Conservation (phyloP, 2,113 vertebrate genomes). For the Apistogramma diplotaenia region DNA sequence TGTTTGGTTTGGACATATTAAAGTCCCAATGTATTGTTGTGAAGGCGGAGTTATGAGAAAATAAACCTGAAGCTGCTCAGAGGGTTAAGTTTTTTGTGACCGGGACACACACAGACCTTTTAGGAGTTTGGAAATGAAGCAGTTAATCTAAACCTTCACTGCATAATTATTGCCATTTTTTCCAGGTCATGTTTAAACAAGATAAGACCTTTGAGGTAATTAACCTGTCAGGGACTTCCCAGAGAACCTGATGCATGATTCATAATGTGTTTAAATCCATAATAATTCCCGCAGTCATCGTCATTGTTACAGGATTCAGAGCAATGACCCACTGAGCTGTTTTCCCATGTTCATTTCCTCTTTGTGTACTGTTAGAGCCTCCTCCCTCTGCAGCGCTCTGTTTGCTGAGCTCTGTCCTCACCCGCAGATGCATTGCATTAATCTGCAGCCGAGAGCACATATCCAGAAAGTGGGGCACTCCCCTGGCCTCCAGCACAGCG, state of each 20-base stretch:
- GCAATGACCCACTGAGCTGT: not conserved
- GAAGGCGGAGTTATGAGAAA: not conserved
- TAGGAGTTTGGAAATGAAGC: not conserved
- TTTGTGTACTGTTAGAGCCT: not conserved
- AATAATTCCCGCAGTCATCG: not conserved
- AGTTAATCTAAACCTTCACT: not conserved
- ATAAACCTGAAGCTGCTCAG: not conserved
- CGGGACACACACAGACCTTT: not conserved
- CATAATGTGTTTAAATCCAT: not conserved
- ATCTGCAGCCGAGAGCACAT: conserved; percentile 88
- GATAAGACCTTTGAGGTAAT: not conserved
- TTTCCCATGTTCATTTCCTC: not conserved
- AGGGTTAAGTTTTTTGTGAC: not conserved
- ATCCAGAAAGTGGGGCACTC: conserved; percentile 87
- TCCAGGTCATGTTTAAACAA: not conserved
- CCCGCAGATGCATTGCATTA: conserved; percentile 83
- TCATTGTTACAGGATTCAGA: not conserved
- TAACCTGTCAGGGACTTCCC: not conserved
- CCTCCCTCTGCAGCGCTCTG: not conserved
- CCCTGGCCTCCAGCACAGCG: conserved; percentile 83
- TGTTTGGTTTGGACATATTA: not conserved
- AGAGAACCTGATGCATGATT: not conserved
- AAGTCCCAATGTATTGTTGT: not conserved
- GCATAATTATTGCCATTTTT: not conserved
- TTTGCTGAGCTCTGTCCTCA: conserved; percentile 65